Base-by-base conservation (phyloP, 2,888 invertebrate genomes). In the Anoncus sp. region DNA sequence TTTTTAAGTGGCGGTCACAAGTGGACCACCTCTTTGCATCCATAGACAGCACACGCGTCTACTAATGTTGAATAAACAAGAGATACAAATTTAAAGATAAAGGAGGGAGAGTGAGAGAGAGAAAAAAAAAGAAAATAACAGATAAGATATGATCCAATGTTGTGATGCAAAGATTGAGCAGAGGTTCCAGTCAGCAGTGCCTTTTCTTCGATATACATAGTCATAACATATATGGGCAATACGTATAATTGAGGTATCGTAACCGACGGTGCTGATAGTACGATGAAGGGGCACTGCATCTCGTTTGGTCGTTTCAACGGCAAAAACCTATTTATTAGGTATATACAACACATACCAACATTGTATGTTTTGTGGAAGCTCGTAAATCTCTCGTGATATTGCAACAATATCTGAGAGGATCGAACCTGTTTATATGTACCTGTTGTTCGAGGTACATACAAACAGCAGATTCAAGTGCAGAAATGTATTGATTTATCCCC, bases 401-500 rank as follows among this genome's bases (percentile, higher is more conserved):
- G 24, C 24, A 27, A 60, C 27, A 60, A 43, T 27, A 60, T 43
- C 38, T 4, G 3, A 40, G 22, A 43, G 43, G 43, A 60, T 45
- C 43, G 45, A 45, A 43, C 43, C 16, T 60, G 10, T 24, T 16
- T 20, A 22, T 9, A 31, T 31, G 31, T 31, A 31, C 31, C 31
- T 4, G 31, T 31, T 31, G 31, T 31, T 4, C 31, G 7, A n/a
- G n/a, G n/a, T n/a, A n/a, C n/a, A 27, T 3, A 53, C 27, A 3
- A 27, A 55, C 16, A 31, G 18, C 16, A 35, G 22, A 5, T 47
- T 14, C 47, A 35, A 49, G 49, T 35, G 47, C 49, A 47, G 20
- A 35, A 49, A 63, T 63, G 9, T 10, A 49, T 49, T 24, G 20
- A 59, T 70, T 59, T 59, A 27, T 70, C 38, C 31, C 55, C 86